Conservation (phyloP, 2,113 vertebrate genomes). For the Erpornis zantholeuca region DNA sequence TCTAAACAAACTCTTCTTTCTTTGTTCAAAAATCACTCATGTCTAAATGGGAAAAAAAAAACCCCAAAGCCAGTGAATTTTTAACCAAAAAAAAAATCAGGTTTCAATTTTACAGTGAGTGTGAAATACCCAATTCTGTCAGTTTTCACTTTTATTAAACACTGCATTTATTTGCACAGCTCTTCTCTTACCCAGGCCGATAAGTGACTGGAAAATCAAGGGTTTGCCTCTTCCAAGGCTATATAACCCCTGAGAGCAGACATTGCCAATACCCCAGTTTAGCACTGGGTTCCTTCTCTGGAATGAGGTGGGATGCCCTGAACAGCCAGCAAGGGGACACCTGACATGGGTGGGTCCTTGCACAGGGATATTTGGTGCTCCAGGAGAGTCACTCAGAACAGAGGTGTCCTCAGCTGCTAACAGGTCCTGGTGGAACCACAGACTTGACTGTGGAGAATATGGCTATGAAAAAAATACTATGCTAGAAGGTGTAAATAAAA, state of each 20-base stretch:
- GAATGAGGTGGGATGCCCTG: neutral
- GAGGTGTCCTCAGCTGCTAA: neutral
- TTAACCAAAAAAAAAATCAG: neutral
- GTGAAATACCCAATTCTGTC: neutral
- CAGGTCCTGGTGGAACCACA: neutral
- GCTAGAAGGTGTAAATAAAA: neutral
- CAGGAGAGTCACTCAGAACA: fast-evolving
- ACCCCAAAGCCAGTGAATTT: neutral
- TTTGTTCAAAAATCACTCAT: neutral
- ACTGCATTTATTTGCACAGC: neutral
- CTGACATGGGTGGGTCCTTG: fast-evolving
- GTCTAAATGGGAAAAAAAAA: slow-evolving; percentile 15
- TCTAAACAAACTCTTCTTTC: neutral
- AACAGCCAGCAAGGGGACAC: neutral
- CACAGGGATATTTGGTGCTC: neutral
- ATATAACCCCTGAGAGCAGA: neutral
- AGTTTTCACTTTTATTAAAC: slow-evolving; percentile 39
- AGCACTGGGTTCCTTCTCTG: neutral
- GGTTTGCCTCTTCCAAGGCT: neutral
- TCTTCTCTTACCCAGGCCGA: neutral
- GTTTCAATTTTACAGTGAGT: slow-evolving; percentile 29
- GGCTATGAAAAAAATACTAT: fast-evolving
- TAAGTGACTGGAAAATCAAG: neutral
- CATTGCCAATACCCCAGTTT: neutral
- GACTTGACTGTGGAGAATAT: fast-evolving